Conservation (phyloP, 2,113 vertebrate genomes). For the Nyctereutes procyonoides region DNA sequence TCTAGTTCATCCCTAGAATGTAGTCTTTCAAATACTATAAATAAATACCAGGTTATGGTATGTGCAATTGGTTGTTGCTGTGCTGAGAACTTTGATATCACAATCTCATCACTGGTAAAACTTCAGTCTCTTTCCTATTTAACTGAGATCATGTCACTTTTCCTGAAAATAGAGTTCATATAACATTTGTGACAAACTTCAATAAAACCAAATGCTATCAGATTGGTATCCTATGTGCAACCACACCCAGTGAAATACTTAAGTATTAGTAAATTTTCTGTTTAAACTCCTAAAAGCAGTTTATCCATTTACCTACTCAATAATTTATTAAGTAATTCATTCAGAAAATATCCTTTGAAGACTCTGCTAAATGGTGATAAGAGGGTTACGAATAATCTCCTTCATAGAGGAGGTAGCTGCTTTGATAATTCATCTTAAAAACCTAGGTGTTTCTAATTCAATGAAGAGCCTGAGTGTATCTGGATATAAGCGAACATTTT, state of each 20-base stretch:
- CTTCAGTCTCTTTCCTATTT: background rate
- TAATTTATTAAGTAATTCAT: background rate
- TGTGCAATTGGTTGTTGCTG: background rate
- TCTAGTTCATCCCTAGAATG: background rate
- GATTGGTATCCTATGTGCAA: background rate
- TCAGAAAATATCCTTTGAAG: background rate
- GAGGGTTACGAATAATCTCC: background rate
- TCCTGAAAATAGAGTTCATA: background rate
- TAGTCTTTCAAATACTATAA: background rate
- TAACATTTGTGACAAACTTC: background rate
- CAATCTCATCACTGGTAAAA: background rate
- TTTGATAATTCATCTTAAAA: background rate
- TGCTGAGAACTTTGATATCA: background rate
- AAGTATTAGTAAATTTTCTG: background rate
- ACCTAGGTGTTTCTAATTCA: background rate
- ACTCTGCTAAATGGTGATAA: background rate
- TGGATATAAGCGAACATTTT: background rate
- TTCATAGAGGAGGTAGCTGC: background rate
- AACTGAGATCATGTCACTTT: background rate
- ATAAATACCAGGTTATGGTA: background rate
- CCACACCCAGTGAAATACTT: background rate
- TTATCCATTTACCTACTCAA: background rate
- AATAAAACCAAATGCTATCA: background rate
- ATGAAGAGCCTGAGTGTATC: background rate
- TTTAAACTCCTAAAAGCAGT: background rate